Evolutionary conservation across 2,113 vertebrate species (phyloP), one percentile per base, ranked within the genome.

Genomic region (Pipa parva): DNA sequence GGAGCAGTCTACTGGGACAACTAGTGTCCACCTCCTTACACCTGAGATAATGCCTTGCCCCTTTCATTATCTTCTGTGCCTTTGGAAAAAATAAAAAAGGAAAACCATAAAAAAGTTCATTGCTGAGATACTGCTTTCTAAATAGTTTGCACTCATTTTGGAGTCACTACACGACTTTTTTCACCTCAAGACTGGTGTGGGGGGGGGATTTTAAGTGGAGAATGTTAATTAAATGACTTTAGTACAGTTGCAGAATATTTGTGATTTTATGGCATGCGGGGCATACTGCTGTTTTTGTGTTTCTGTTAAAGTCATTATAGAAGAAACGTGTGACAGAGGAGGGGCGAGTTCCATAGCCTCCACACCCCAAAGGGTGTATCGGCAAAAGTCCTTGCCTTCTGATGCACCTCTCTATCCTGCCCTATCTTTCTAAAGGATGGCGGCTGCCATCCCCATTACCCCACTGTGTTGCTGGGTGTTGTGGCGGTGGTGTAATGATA

Each of bases 181-280:
- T 49, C 18, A 18, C 18, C 18, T 7, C 17, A 46, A 24, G 26
- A 33, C 54, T 18, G 18, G 2, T 5, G n/a, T 26, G n/a, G 46
- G 5, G 15, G 9, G 46, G 9, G 21, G 20, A 11, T 49, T 49
- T 49, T 13, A 49, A 49, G 22, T 21, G 46, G 7, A 11, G 22
- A 49, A 49, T 48, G 45, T 20, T 48, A 7, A 48, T 48, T 48
- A 48, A 48, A 48, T 49, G 18, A 49, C 46, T 49, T 49, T n/a
- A n/a, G n/a, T n/a, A n/a, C n/a, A n/a, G n/a, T n/a, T n/a, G n/a
- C n/a, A n/a, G n/a, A n/a, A n/a, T n/a, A n/a, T n/a, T n/a, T n/a
- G n/a, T n/a, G n/a, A n/a, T n/a, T n/a, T n/a, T n/a, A n/a, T n/a
- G n/a, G n/a, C n/a, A n/a, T n/a, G n/a, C n/a, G n/a, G n/a, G n/a